Base-by-base conservation (phyloP, 2,113 vertebrate species). In the Brachypteracias leptosomus region DNA sequence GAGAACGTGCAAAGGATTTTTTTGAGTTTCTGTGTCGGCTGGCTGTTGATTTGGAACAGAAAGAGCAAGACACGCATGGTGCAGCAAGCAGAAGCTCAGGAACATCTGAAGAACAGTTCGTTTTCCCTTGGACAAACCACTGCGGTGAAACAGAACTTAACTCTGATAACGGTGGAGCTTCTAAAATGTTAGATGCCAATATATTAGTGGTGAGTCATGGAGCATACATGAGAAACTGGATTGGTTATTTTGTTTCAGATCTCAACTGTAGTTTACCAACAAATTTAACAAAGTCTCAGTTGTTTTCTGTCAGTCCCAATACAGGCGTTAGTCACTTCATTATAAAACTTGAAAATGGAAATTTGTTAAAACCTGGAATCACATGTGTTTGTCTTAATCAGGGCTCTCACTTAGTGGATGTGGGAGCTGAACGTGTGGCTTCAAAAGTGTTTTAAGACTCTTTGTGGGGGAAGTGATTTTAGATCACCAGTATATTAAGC, bases 281-380 rank as follows among this genome's bases (percentile, higher is more conserved):
- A 5, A 80, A 97, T 35, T 81, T 98, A 70, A 98, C 98, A 94
- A 97, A 97, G 94, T 98, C 98, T 1, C 98, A 99, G 47, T 71
- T 99, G 54, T 97, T 97, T 18, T 98, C 98, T 5, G 98, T 99
- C 26, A 99, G 98, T 90, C 98, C 99, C 42, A 99, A 99, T 90
- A 99, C 99, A 0, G 99, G 99, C 75, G 97, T 99, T 81, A 98
- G 98, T 78, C 98, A 99, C 95, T 99, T 99, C n/a, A 22, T 98
- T 38, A 8, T 99, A 81, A 98, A 97, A 26, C 89, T 99, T 36
- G 94, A 96, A 59, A 93, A 75, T 2, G 96, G 96, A 21, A 96
- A 97, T 62, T 62, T 77, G 4, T 88, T 90, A 47, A 98, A 97
- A 3, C 97, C 96, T 15, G 85, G 97, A 29, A 59, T 98, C 7